A percentile compares a stretch with the other conserved stretches of the same genome.
Evolutionary conservation across 2,888 invertebrate genomes (phyloP).

Genomic region (Chloroclysta siterata): DNA sequence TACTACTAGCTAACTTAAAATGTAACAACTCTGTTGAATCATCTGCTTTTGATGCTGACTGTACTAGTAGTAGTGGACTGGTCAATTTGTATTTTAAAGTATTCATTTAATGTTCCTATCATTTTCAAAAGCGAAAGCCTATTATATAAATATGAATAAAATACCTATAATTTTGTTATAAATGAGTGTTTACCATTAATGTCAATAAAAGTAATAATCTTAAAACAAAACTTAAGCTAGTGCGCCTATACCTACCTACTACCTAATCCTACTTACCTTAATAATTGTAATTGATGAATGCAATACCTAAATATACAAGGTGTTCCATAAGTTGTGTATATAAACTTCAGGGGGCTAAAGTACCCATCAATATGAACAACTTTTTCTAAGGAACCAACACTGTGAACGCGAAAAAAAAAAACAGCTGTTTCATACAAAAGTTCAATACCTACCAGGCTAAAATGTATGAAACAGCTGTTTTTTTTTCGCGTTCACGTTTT

Average conservation of each 20-base stretch:
- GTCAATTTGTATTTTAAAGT: neutral
- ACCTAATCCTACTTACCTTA: neutral
- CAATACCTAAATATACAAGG: too few relatives aligned
- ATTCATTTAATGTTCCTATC: neutral
- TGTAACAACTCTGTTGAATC: too few relatives aligned
- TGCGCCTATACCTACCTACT: conserved; percentile 4
- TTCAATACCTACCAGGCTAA: too few relatives aligned
- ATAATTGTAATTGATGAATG: neutral
- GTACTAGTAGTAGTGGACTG: neutral
- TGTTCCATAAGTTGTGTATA: too few relatives aligned
- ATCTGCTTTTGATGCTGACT: neutral
- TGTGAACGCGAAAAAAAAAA: too few relatives aligned
- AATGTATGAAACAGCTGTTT: too few relatives aligned
- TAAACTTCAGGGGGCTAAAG: too few relatives aligned
- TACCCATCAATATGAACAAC: too few relatives aligned
- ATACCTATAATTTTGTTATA: neutral
- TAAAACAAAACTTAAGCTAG: conserved; percentile 10
- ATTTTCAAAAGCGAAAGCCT: neutral
- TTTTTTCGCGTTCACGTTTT: too few relatives aligned
- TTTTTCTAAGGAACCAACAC: too few relatives aligned
- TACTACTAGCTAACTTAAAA: too few relatives aligned
- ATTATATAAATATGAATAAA: neutral
- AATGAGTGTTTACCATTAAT: neutral
- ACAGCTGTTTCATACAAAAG: too few relatives aligned
- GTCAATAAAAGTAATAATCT: neutral